Base-by-base conservation (phyloP, 2,888 invertebrate species). In the Agelastica alni region DNA sequence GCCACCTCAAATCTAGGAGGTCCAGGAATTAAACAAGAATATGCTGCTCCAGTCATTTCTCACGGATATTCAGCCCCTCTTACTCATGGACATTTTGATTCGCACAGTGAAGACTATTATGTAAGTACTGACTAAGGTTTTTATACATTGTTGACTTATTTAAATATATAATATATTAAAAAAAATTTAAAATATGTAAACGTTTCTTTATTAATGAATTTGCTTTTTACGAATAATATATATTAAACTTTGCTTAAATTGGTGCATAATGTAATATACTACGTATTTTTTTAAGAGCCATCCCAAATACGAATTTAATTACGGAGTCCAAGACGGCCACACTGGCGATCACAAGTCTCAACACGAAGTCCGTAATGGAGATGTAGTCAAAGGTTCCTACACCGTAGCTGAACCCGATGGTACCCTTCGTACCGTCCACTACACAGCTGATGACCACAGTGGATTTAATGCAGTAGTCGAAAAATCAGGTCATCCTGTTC, bases 381-480 rank as follows among this genome's bases (percentile, higher is more conserved):
- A 83, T 69, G 70, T 80, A 20, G 84, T 84, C 42, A 78, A 80
- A 69, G 84, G 84, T 20, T 82, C 81, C 12, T 84, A 84, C 69
- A 81, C 82, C 63, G 78, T 85, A 2, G 74, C 83, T 30, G 84
- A 85, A 62, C 83, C 84, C 6, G 83, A 83, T 63, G 85, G 84
- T 65, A 78, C 83, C 49, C 75, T 77, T 9, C 26, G 26, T 26
- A 26, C 26, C 2, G 26, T 26, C 2, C 26, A 26, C 9, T 26
- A 26, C 9, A 7, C 26, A 2, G 26, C 26, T 26, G 26, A 26
- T 2, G 26, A 26, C 26, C 26, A 26, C 26, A 26, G 9, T 26
- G 26, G 26, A 2, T 26, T 26, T 9, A 26, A 26, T 9, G 26
- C 26, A 2, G 26, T 26, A 1, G 26, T 26, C 9, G 26, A 26